These are phyloP conservation scores for Garrulus glandarius DNA, from an alignment of 2,797 vertebrate genomes.

Conservation along the genomic window DNA sequence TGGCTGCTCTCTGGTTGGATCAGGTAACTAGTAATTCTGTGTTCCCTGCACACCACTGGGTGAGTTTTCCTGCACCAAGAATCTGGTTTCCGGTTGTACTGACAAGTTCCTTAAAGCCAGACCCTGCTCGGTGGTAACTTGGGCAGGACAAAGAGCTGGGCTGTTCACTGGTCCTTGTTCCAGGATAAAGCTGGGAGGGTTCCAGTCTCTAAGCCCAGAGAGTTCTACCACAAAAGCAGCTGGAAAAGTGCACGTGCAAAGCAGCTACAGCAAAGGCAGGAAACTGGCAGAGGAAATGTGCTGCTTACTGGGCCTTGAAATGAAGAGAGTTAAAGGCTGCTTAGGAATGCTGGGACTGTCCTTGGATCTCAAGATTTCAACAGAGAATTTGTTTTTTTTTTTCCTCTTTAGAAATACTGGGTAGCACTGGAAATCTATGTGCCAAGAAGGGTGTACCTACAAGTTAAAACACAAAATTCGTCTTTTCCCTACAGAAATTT, in stretches of 20 bases:
- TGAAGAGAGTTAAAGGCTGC: not conserved
- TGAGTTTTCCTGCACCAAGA: not conserved
- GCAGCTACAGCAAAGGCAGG: not conserved
- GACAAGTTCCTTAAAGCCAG: not conserved
- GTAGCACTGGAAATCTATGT: no score
- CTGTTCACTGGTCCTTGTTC: accelerated
- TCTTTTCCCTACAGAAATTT: not conserved
- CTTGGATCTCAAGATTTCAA: not conserved
- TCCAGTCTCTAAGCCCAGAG: no score
- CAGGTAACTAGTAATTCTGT: not conserved
- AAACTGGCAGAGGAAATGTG: not conserved
- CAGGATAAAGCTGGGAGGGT: not conserved
- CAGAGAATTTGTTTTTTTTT: not conserved
- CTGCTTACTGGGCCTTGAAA: not conserved
- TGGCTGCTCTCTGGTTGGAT: accelerated
- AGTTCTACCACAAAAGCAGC: not conserved
- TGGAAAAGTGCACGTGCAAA: no score
- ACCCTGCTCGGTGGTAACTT: not conserved
- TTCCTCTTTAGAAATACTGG: not conserved
- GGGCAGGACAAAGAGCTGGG: not conserved
- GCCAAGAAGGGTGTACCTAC: accelerated
- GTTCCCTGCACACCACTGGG: accelerated
- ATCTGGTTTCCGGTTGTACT: no score
- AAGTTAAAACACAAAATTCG: no score
- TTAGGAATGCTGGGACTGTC: not conserved